Conservation (phyloP, 1,140 invertebrate species). For the Cherax destructor region DNA sequence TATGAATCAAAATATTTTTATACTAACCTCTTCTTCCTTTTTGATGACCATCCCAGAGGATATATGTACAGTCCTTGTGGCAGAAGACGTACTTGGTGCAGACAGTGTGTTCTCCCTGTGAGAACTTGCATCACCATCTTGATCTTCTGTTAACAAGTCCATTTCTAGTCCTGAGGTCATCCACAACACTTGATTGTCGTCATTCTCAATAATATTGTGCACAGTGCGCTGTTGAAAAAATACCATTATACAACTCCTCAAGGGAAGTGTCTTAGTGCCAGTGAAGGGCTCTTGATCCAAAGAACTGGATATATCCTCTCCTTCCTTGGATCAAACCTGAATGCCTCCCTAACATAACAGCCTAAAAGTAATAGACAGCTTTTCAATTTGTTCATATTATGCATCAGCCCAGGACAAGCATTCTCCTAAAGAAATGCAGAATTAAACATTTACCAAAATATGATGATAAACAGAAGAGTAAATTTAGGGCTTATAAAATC, state of each 20-base stretch:
- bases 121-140: constrained; percentile 37
- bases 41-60: constrained; percentile 30
- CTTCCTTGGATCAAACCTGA: no score
- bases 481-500: no score
- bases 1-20: neutral
- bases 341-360: no score
- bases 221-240: constrained; percentile 35
- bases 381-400: no score
- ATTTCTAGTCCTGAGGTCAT: constrained; percentile 36
- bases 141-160: constrained; percentile 34
- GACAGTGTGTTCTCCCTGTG: constrained; percentile 7
- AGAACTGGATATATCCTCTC: no score
- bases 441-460: no score
- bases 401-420: no score
- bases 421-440: no score
- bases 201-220: constrained; percentile 52
- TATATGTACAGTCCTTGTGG: constrained; percentile 24
- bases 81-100: constrained; percentile 14
- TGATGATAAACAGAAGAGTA: no score
- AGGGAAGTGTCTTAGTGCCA: no score
- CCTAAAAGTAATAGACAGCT: no score
- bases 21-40: constrained; percentile 19
- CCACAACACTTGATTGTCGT: constrained; percentile 38
- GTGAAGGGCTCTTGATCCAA: no score
- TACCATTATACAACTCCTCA: neutral